Evolutionary conservation across 2,797 vertebrate species (phyloP), one percentile per base, ranked within the genome.

Genomic region (Falco columbarius): DNA sequence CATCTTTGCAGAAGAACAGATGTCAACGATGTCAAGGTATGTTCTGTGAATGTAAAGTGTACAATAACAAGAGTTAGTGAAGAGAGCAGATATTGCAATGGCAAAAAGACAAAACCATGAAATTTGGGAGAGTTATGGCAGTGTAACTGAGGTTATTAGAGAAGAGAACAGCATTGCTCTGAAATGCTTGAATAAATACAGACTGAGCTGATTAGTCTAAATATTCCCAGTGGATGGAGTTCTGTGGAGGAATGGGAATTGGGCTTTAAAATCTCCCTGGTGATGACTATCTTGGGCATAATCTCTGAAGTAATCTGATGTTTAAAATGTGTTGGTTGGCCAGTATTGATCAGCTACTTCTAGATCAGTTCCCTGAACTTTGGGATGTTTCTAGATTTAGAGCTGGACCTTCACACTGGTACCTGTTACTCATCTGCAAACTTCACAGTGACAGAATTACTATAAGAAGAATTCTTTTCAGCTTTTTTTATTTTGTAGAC

Each of bases 21-120:
- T 44, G 38, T 95, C 83, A 56, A 15, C 7, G 90, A 92, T 62
- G 91, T 85, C 68, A 96, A 97, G 96, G 97, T 97, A 97, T 0
- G 2, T 86, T 81, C 38, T 81, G 85, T 46, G 34, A 82, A 26
- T 3, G 40, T 2, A 2, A 77, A 77, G 18, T 8, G 46, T 27
- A 36, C 14, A 40, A 27, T 26, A 42, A 47, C 17, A 47, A n/a
- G 36, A 85, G n/a, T 23, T 20, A 11, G n/a, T n/a, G 49, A 32
- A 49, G 49, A 54, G 13, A 77, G 36, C 36, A 81, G 38, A 54
- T 6, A 9, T 1, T 56, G 40, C 16, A 72, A 5, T 7, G 46
- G 72, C 38, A 24, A 82, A 72, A 34, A 51, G 26, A 56, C 7
- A 58, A 55, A 68, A 58, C 77, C 3, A 34, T 14, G 46, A 29